Evolutionary conservation across 92 coral and sea anemone genomes (phyloP).

Genomic region (Phenganax subtilis): DNA sequence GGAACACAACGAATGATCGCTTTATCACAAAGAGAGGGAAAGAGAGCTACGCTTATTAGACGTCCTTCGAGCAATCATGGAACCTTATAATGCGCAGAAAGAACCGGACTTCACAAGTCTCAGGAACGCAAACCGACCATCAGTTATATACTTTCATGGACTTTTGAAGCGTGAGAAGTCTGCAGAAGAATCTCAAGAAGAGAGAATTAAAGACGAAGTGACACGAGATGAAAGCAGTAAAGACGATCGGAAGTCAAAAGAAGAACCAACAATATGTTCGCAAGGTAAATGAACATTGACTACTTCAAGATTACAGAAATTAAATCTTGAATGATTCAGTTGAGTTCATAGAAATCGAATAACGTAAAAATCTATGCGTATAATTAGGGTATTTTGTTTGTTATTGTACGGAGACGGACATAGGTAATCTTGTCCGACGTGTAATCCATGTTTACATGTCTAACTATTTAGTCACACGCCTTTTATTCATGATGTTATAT

Average conservation of each 20-base stretch:
- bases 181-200: neutral
- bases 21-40: neutral
- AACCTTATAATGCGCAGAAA: neutral
- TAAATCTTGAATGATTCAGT: neutral
- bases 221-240: neutral
- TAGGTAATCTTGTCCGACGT: no score
- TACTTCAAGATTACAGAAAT: neutral
- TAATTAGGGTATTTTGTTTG: neutral
- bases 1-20: neutral
- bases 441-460: no score
- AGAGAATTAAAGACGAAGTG: neutral
- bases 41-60: neutral
- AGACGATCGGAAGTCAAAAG: neutral
- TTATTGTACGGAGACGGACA: neutral
- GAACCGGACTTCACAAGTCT: constrained; percentile 8
- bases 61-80: neutral
- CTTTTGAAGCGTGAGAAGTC: neutral
- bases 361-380: neutral
- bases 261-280: neutral
- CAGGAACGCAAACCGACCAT: constrained; percentile 17
- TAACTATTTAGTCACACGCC: no score
- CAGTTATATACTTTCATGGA: constrained; percentile 29
- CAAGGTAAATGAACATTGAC: neutral
- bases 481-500: no score
- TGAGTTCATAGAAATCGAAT: constrained; percentile 13